phyloP scores from a whole-genome alignment of 1,140 invertebrate genomes.

The Trichonephila inaurata region DNA sequence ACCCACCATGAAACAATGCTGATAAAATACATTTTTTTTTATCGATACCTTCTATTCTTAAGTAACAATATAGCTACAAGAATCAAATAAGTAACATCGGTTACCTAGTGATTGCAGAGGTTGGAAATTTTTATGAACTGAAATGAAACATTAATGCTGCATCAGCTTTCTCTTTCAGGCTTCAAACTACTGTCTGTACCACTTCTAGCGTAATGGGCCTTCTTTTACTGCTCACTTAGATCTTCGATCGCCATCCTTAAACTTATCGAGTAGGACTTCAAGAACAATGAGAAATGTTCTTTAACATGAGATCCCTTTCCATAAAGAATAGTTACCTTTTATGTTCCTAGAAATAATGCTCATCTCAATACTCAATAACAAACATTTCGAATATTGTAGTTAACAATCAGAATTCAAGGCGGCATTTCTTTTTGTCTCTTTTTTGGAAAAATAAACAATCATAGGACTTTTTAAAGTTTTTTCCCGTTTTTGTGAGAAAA shows the following conservation, averaged over 20 bases:
- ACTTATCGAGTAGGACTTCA: background rate
- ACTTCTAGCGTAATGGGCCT: background rate
- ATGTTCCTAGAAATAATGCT: background rate
- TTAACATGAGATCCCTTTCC: background rate
- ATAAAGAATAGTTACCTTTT: background rate
- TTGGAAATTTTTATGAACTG: background rate
- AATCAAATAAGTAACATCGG: background rate
- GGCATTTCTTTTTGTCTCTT: too few relatives aligned
- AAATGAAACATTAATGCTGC: background rate
- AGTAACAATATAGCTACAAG: background rate
- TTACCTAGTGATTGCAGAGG: background rate
- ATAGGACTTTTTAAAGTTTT: too few relatives aligned
- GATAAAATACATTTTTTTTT: too few relatives aligned
- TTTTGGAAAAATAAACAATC: too few relatives aligned
- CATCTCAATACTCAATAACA: background rate
- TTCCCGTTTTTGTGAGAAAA: too few relatives aligned
- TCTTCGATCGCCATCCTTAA: background rate
- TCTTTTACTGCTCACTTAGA: background rate
- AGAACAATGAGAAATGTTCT: constrained; percentile 1
- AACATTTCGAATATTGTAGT: too few relatives aligned
- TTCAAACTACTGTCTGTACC: background rate
- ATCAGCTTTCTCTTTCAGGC: background rate
- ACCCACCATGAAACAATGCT: too few relatives aligned
- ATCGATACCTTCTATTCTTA: background rate
- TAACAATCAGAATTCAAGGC: too few relatives aligned